A percentile compares a stretch with the other conserved stretches of the same genome.
phyloP scores from a whole-genome alignment of 2,113 vertebrate species.

The Etia nguti region DNA sequence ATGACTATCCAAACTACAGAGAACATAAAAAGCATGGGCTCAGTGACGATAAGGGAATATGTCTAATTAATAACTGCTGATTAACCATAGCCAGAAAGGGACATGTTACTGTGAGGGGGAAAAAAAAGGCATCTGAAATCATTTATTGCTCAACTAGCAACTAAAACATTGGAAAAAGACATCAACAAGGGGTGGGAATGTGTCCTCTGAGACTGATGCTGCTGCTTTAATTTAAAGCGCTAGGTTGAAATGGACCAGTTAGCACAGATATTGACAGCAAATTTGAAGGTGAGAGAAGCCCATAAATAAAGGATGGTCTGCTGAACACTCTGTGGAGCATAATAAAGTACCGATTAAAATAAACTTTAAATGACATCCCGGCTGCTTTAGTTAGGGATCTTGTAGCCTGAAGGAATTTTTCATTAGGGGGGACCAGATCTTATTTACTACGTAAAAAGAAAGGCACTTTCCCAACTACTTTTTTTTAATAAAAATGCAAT shows the following conservation, averaged over 20 bases:
- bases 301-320: conserved; percentile 52
- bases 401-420: not conserved
- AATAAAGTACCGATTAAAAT: conserved; percentile 41
- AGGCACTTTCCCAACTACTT: not conserved
- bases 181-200: conserved; percentile 17
- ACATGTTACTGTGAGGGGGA: conserved; percentile 7
- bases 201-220: conserved; percentile 41
- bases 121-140: not conserved
- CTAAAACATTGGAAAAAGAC: conserved; percentile 38
- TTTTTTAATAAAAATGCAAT: not conserved
- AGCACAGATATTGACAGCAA: conserved; percentile 43
- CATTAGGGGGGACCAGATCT: not conserved
- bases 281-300: conserved; percentile 37
- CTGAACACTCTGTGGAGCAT: conserved; percentile 25
- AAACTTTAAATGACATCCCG: conserved; percentile 37
- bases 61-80: conserved; percentile 52
- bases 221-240: conserved; percentile 40
- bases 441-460: conserved; percentile 6
- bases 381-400: conserved; percentile 26
- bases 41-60: conserved; percentile 31
- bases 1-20: conserved; percentile 34
- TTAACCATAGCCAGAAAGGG: conserved; percentile 35
- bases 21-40: conserved; percentile 37
- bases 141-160: conserved; percentile 29
- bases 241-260: conserved; percentile 48